Evolutionary conservation across 2,888 invertebrate genomes (phyloP), one percentile per base, ranked within the genome.

Genomic region (Plusia festucae): DNA sequence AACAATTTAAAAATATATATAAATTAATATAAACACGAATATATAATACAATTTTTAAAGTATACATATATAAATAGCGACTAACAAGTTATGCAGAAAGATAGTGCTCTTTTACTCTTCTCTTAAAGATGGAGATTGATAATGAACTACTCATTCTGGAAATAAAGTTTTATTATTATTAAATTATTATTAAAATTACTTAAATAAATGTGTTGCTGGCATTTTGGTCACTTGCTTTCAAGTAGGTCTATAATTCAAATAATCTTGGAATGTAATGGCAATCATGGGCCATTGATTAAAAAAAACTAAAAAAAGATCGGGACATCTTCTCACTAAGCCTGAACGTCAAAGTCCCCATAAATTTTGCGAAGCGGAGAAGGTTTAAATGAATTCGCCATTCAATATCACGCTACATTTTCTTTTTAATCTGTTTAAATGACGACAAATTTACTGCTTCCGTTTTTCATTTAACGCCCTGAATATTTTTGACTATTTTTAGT

Each of bases 331-430:
- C 82, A 84, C 81, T 86, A 63, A 81, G 85, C 82, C 80, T 78
- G 77, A 80, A 81, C 86, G 88, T 91, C 91, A 90, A 88, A 86
- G 81, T 85, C 80, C 81, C 87, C 79, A 91, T 90, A 91, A 91
- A 92, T 93, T 90, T 85, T 76, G 77, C 79, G 76, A 84, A 85
- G 83, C 84, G 80, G 78, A 79, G 82, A 85, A 81, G 87, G 86
- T 85, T 88, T 88, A 88, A 90, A 92, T 89, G 87, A 91, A 92
- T 91, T 90, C 86, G 86, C 91, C 86, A 87, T 92, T 91, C 92
- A 92, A 93, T 94, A 90, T 93, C 90, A 92, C 91, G 91, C 89
- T 91, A 91, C 91, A 92, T 91, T 93, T 90, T 91, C 91, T 92
- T 92, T 49, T 92, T 93, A 93, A 93, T 92, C 91, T 91, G 82